phyloP scores from a whole-genome alignment of 2,888 invertebrate species.

The Drosophila pseudotakahashii region DNA sequence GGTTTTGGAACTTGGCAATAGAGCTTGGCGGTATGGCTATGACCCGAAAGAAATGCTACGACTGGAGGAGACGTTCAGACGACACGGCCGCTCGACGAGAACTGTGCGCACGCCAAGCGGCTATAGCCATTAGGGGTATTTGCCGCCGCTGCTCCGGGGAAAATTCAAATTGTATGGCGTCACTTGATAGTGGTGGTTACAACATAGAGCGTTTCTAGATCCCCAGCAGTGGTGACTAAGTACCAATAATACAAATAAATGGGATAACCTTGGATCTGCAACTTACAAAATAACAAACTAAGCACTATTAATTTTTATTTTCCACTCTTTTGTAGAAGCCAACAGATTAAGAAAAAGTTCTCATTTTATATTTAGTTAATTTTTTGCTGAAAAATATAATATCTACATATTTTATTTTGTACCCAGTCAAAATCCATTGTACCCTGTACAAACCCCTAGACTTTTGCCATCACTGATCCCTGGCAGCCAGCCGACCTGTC shows the following conservation, averaged over 20 bases:
- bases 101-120: conserved; percentile 63
- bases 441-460: conserved; percentile 9
- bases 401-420: not conserved
- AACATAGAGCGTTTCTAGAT: conserved; percentile 48
- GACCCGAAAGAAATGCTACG: conserved; percentile 8
- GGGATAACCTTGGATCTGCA: not conserved
- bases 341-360: too few relatives aligned
- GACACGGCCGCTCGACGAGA: conserved; percentile 63
- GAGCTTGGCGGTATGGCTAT: conserved; percentile 2
- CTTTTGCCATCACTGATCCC: conserved; percentile 42
- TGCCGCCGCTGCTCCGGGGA: conserved; percentile 34
- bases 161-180: conserved; percentile 73
- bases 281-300: not conserved
- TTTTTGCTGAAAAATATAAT: not conserved
- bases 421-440: not conserved
- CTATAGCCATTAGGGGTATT: conserved; percentile 33
- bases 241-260: not conserved
- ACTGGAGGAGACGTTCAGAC: conserved; percentile 59
- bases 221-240: conserved; percentile 8
- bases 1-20: conserved; percentile 17
- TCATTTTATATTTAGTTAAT: not conserved
- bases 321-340: too few relatives aligned
- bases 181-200: conserved; percentile 65
- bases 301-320: too few relatives aligned
- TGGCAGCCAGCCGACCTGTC: conserved; percentile 36